phyloP scores from a whole-genome alignment of 2,797 vertebrate genomes.

The Gymnothorax javanicus region DNA sequence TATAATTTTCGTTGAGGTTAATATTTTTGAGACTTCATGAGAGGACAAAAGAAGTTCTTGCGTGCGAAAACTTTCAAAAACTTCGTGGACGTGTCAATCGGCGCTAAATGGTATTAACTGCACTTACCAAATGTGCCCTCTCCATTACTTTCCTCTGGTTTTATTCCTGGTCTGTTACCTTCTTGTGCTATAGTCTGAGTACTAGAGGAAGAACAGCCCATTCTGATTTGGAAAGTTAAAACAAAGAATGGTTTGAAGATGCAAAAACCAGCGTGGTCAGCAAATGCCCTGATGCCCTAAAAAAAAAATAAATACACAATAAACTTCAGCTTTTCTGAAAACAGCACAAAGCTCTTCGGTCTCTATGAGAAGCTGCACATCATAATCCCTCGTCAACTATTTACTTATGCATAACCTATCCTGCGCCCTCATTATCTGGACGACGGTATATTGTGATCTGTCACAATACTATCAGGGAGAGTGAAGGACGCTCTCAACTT shows the following conservation, averaged over 20 bases:
- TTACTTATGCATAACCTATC: slow-evolving; percentile 58
- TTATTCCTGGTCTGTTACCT: slow-evolving; percentile 70
- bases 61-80: slow-evolving; percentile 9
- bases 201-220: slow-evolving; percentile 78
- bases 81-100: slow-evolving; percentile 37
- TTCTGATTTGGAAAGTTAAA: slow-evolving; percentile 43
- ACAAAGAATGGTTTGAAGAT: not conserved
- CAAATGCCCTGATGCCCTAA: slow-evolving; percentile 35
- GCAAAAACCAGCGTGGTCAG: not conserved
- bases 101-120: slow-evolving; percentile 30
- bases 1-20: not conserved
- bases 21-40: not conserved
- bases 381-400: slow-evolving; percentile 52
- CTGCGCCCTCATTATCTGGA: slow-evolving; percentile 48
- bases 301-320: slow-evolving; percentile 36
- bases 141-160: slow-evolving; percentile 70
- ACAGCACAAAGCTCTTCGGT: slow-evolving; percentile 38
- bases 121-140: slow-evolving; percentile 64
- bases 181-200: slow-evolving; percentile 73
- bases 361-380: slow-evolving; percentile 52
- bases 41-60: not conserved
- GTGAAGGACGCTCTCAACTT: not conserved
- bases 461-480: slow-evolving; percentile 24
- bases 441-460: slow-evolving; percentile 48
- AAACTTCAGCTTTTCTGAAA: slow-evolving; percentile 35